Evolutionary conservation across 2,888 invertebrate genomes (phyloP).

Genomic region (Brenthis daphne): DNA sequence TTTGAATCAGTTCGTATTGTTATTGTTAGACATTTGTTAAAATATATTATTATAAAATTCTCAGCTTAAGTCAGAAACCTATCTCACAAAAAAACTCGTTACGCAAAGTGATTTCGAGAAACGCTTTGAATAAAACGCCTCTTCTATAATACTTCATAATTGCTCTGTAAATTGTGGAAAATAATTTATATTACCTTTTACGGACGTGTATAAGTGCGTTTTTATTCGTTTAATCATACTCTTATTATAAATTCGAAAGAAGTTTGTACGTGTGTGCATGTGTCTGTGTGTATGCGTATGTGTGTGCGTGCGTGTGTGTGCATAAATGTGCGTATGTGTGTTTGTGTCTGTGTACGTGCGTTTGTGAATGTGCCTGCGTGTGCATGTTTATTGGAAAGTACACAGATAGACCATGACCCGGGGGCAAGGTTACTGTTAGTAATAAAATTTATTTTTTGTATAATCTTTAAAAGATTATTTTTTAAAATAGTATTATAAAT

Average conservation of each 20-base stretch:
- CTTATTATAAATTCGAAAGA: neutral
- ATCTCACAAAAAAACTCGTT: conserved; percentile 26
- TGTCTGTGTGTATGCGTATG: too few species aligned
- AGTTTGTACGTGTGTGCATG: too few species aligned
- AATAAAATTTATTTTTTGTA: too few species aligned
- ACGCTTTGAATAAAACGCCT: conserved; percentile 18
- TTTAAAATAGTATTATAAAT: too few species aligned
- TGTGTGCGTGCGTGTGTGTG: too few species aligned
- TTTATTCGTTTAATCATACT: neutral
- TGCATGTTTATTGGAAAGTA: too few species aligned
- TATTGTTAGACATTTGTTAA: neutral
- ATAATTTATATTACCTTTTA: conserved; percentile 3
- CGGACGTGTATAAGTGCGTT: neutral
- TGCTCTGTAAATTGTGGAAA: conserved; percentile 9
- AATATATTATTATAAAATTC: conserved; percentile 18
- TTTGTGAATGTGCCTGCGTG: too few species aligned
- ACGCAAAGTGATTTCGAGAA: conserved; percentile 22
- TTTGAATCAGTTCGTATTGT: conserved; percentile 4
- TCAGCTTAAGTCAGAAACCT: conserved; percentile 3
- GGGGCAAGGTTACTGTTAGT: too few species aligned
- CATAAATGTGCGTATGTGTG: too few species aligned
- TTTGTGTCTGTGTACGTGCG: too few species aligned
- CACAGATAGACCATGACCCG: too few species aligned
- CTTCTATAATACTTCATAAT: conserved; percentile 19
- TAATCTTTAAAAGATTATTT: too few species aligned